Percentiles rank a stretch among this genome's conserved stretches.
These are phyloP conservation scores for Allobates femoralis DNA, from an alignment of 2,797 vertebrate genomes.

Conservation along the genomic window DNA sequence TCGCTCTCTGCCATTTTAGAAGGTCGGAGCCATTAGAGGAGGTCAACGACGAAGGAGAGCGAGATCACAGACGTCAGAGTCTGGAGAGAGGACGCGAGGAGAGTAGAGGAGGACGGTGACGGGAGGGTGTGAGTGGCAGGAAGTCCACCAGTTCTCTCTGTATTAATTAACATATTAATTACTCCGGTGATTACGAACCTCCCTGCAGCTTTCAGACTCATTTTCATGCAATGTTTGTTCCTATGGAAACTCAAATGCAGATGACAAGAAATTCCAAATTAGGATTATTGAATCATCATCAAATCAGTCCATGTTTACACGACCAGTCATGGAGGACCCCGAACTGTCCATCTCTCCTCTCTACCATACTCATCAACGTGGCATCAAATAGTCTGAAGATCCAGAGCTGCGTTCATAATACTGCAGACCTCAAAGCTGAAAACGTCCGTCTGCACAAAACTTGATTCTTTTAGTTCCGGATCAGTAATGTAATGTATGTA, in stretches of 20 bases:
- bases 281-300: constrained; percentile 23
- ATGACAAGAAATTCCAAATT: constrained; percentile 28
- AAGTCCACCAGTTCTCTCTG: constrained; percentile 43
- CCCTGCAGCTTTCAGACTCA: constrained; percentile 29
- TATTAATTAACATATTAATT: constrained; percentile 59
- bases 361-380: neutral
- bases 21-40: neutral
- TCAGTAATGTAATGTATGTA: too few relatives aligned
- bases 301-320: neutral
- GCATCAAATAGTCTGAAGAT: neutral
- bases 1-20: neutral
- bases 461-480: too few relatives aligned
- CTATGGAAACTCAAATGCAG: constrained; percentile 51
- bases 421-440: neutral
- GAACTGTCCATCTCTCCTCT: neutral
- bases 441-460: too few relatives aligned
- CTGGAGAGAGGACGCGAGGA: constrained; percentile 24
- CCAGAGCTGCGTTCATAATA: neutral
- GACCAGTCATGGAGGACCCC: neutral
- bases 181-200: constrained; percentile 47
- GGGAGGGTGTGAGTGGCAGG: constrained; percentile 13
- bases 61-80: neutral
- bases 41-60: neutral
- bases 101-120: neutral
- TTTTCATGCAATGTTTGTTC: constrained; percentile 43